Percentiles rank a stretch among this genome's conserved stretches.
Evolutionary conservation across 2,797 vertebrate species (phyloP).

Genomic region (Parauchenoglanis ngamensis): DNA sequence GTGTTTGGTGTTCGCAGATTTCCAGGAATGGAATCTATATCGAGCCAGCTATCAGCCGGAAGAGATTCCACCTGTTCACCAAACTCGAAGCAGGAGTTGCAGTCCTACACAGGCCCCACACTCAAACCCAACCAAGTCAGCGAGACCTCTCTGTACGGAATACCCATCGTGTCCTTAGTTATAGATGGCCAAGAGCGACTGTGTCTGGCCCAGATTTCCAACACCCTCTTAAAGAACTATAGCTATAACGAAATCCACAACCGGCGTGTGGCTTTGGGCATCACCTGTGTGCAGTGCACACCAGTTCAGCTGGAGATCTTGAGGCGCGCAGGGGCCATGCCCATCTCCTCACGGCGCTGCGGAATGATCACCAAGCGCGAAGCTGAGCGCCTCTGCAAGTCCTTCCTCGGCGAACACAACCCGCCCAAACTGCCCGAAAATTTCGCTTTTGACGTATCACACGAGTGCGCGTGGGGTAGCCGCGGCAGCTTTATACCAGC

Average conservation of each 20-base stretch:
- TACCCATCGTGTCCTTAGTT: constrained; percentile 95
- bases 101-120: constrained; percentile 81
- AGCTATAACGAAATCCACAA: constrained; percentile 96
- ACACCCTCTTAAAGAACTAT: constrained; percentile 89
- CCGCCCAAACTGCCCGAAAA: constrained; percentile 91
- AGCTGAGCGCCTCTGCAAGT: constrained; percentile 90
- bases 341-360: constrained; percentile 89
- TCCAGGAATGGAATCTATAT: constrained; percentile 89
- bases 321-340: constrained; percentile 89
- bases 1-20: constrained; percentile 64
- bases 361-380: constrained; percentile 94
- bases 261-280: constrained; percentile 88
- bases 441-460: constrained; percentile 90
- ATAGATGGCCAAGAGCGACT: constrained; percentile 96
- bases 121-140: constrained; percentile 96
- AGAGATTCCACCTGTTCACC: constrained; percentile 90
- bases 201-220: constrained; percentile 90
- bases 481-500: constrained; percentile 90
- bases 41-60: constrained; percentile 84
- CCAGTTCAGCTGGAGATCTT: constrained; percentile 92
- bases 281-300: constrained; percentile 93
- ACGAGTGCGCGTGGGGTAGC: constrained; percentile 90
- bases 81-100: constrained; percentile 89
- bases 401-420: constrained; percentile 85
- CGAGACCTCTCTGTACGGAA: constrained; percentile 92